Conservation (phyloP, 2,888 invertebrate species). For the Nephrotoma appendiculata region DNA sequence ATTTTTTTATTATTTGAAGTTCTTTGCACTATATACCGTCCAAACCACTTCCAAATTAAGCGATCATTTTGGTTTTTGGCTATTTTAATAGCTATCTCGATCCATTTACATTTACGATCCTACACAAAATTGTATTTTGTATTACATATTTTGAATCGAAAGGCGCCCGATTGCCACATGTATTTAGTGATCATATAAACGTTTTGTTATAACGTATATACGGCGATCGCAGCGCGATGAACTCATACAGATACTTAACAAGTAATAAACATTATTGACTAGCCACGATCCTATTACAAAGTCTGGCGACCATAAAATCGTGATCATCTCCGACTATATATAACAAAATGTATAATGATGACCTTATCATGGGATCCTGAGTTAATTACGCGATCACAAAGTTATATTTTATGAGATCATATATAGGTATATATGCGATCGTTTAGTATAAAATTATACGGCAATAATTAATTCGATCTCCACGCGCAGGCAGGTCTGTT, state of each 20-base stretch:
- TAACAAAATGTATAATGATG: too few relatives aligned
- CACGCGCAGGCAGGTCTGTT: too few relatives aligned
- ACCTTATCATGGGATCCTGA: too few relatives aligned
- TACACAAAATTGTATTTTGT: background rate
- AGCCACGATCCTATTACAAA: too few relatives aligned
- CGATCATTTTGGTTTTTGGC: background rate
- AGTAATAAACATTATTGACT: too few relatives aligned
- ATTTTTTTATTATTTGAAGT: background rate
- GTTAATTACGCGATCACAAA: too few relatives aligned
- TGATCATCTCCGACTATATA: background rate
- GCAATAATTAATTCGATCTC: background rate
- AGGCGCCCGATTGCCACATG: background rate
- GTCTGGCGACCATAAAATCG: background rate
- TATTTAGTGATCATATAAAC: background rate
- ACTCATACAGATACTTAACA: background rate
- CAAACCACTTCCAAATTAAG: background rate
- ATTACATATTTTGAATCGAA: background rate
- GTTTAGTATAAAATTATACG: too few relatives aligned
- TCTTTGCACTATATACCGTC: background rate
- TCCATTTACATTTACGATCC: background rate
- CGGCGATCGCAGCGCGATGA: background rate
- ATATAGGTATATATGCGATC: too few relatives aligned
- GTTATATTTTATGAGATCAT: too few relatives aligned
- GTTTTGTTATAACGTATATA: background rate
- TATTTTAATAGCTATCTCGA: background rate